These are phyloP conservation scores for Podocnemis expansa DNA, from an alignment of 2,113 vertebrate species.

Conservation along the genomic window DNA sequence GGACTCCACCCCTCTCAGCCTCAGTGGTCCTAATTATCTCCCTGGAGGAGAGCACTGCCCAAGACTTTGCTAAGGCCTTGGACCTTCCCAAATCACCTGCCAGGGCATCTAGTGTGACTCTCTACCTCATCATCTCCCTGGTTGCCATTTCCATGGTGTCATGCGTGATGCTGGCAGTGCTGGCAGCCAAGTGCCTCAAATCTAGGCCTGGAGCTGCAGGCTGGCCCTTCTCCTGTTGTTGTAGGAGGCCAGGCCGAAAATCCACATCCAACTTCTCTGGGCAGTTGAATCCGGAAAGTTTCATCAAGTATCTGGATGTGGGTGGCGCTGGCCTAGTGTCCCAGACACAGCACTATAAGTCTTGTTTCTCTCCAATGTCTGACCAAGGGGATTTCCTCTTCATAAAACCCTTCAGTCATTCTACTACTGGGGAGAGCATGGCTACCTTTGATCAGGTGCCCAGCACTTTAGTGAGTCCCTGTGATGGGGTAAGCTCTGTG, in stretches of 20 bases:
- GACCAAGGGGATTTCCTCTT: conserved; percentile 91
- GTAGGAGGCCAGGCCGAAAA: conserved; percentile 79
- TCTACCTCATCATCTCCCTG: conserved; percentile 88
- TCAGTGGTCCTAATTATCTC: conserved; percentile 81
- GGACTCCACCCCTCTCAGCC: conserved; percentile 79
- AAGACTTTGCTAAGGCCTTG: conserved; percentile 73
- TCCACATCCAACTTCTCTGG: conserved; percentile 84
- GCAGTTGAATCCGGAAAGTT: conserved; percentile 88
- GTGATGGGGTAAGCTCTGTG: conserved; percentile 70
- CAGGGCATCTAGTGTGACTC: conserved; percentile 80
- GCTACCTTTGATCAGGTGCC: conserved; percentile 68
- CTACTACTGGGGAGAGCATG: conserved; percentile 74
- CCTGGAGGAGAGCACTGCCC: conserved; percentile 78
- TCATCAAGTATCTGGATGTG: conserved; percentile 91
- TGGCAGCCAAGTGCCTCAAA: conserved; percentile 82
- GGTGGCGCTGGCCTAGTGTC: conserved; percentile 83
- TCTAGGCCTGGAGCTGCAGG: conserved; percentile 48
- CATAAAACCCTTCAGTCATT: conserved; percentile 84
- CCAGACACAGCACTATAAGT: conserved; percentile 84
- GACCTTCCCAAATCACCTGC: conserved; percentile 71
- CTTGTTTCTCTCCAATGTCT: conserved; percentile 88
- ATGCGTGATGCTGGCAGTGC: conserved; percentile 81
- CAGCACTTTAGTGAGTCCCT: conserved; percentile 71
- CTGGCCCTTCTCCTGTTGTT: conserved; percentile 75
- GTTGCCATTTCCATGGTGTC: conserved; percentile 85